These are phyloP conservation scores for Salvelinus namaycush DNA, from an alignment of 2,113 vertebrate species.

Conservation along the genomic window DNA sequence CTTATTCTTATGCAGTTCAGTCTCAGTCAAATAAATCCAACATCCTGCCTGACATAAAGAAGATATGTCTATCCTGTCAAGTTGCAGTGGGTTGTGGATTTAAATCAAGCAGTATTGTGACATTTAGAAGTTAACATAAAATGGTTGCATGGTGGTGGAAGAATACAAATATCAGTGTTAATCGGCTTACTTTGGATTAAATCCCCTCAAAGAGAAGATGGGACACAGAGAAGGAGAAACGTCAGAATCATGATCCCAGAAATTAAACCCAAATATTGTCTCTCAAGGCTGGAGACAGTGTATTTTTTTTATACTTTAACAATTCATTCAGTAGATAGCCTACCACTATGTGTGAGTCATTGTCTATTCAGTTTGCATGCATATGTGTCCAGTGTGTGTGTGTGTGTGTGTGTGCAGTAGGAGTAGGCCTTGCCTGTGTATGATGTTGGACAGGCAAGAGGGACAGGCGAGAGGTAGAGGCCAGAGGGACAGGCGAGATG, in stretches of 20 bases:
- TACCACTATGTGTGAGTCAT: conserved; percentile 4
- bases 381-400: background rate
- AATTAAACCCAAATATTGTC: conserved; percentile 32
- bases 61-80: background rate
- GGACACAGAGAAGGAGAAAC: conserved; percentile 18
- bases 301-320: background rate
- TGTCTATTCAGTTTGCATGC: background rate
- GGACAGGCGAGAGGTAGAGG: background rate
- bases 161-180: conserved; percentile 55
- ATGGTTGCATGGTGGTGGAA: conserved; percentile 10
- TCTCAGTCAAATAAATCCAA: background rate
- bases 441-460: background rate
- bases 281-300: background rate
- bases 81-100: conserved; percentile 25
- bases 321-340: background rate
- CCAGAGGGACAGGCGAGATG: too few relatives aligned
- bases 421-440: too few relatives aligned
- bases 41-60: background rate
- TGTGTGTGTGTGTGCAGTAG: background rate
- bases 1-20: background rate
- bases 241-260: conserved; percentile 14
- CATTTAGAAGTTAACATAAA: conserved; percentile 39
- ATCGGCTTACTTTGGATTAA: conserved; percentile 52
- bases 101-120: conserved; percentile 43
- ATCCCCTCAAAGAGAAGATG: conserved; percentile 22